phyloP scores from a whole-genome alignment of 2,797 vertebrate species.

The Stomatorhinus walkeri region DNA sequence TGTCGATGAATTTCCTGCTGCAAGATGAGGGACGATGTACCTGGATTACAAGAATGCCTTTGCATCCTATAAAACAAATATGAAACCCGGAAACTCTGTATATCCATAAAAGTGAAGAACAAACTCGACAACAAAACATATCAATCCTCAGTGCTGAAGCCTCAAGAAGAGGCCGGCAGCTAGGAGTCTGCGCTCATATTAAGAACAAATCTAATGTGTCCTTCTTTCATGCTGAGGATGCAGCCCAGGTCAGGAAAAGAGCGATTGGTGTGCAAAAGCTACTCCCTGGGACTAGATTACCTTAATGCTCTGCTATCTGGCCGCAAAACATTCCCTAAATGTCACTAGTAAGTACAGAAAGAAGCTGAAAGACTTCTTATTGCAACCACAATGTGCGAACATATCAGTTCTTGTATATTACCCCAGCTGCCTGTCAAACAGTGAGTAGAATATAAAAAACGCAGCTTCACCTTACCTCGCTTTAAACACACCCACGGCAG shows the following conservation, averaged over 20 bases:
- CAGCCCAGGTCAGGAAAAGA: not conserved
- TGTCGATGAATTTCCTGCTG: not conserved
- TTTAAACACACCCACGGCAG: not conserved
- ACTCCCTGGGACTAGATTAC: not conserved
- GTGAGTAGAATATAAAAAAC: slow-evolving; percentile 4
- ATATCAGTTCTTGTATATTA: slow-evolving; percentile 1
- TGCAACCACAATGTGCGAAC: not conserved
- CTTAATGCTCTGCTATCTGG: slow-evolving; percentile 3
- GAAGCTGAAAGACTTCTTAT: not conserved
- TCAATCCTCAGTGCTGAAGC: not conserved
- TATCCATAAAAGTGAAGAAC: not conserved
- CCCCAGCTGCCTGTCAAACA: not conserved
- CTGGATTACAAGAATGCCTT: not conserved
- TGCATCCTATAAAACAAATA: not conserved
- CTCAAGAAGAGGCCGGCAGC: not conserved
- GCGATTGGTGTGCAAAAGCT: not conserved
- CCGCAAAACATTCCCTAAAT: not conserved
- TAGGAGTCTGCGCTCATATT: not conserved
- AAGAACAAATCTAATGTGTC: slow-evolving; percentile 1
- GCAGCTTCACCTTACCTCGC: not conserved
- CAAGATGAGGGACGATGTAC: not conserved
- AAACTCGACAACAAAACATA: not conserved
- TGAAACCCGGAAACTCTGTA: not conserved
- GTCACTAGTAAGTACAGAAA: slow-evolving; percentile 6
- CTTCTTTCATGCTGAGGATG: not conserved